Conservation (phyloP, 2,113 vertebrate species). For the Theristicus caerulescens region DNA sequence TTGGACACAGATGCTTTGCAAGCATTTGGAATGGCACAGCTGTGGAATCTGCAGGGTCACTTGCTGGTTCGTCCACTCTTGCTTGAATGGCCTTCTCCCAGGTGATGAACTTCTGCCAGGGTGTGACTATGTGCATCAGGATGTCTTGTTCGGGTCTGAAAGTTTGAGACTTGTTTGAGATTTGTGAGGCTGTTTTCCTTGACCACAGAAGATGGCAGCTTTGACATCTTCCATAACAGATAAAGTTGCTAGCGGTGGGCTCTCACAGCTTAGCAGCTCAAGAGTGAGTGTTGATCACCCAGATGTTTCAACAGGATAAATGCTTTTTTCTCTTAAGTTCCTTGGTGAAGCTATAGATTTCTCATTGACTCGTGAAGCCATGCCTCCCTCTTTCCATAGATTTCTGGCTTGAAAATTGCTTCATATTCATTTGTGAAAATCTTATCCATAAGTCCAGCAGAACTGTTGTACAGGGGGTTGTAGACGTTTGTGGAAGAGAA, state of each 20-base stretch:
- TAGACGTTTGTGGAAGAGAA: not conserved
- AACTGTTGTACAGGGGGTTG: not conserved
- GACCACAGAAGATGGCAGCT: not conserved
- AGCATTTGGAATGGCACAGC: too few relatives aligned
- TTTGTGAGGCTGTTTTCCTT: not conserved
- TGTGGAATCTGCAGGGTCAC: not conserved
- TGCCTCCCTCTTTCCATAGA: not conserved
- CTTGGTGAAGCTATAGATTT: not conserved
- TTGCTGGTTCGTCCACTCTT: not conserved
- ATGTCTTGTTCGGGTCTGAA: not conserved
- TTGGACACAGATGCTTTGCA: not conserved
- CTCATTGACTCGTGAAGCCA: not conserved
- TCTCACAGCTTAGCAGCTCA: not conserved
- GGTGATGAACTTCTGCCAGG: not conserved
- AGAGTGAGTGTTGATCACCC: not conserved
- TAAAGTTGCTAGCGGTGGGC: not conserved
- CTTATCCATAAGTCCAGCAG: not conserved
- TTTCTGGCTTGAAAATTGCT: not conserved
- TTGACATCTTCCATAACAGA: not conserved
- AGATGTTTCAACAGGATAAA: not conserved
- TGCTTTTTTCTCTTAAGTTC: not conserved
- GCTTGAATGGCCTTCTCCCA: not conserved
- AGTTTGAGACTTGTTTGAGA: not conserved
- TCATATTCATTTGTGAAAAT: not conserved
- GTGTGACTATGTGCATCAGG: not conserved